Percentiles rank a stretch among this genome's conserved stretches.
Conservation (phyloP, 1,140 invertebrate species). For the Ectropis grisescens region DNA sequence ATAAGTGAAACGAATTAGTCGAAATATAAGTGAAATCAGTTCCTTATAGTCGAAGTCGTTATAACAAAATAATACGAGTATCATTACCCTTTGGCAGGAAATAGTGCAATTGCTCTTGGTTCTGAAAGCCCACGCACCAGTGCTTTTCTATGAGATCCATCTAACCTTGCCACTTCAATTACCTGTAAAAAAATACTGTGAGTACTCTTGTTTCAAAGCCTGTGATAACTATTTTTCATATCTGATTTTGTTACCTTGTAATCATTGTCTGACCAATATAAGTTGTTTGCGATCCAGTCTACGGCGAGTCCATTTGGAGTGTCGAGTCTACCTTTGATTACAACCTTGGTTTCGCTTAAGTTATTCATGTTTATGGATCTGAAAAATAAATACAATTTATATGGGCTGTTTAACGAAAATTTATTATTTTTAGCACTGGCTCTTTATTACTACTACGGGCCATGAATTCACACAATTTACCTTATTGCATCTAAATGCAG, state of each 20-base stretch:
- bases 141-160: slow-evolving; percentile 84
- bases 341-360: slow-evolving; percentile 72
- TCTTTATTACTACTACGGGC: too few relatives aligned
- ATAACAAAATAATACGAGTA: too few relatives aligned
- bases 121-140: slow-evolving; percentile 79
- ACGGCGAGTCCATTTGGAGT: slow-evolving; percentile 86
- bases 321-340: slow-evolving; percentile 73
- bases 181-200: slow-evolving; percentile 25
- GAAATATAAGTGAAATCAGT: too few relatives aligned
- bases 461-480: slow-evolving; percentile 35
- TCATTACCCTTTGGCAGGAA: slow-evolving; percentile 83
- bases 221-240: too few relatives aligned
- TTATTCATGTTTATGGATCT: slow-evolving; percentile 78
- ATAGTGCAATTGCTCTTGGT: slow-evolving; percentile 82
- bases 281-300: slow-evolving; percentile 90
- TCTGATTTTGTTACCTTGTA: slow-evolving; percentile 71
- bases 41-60: too few relatives aligned
- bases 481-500: slow-evolving; percentile 77
- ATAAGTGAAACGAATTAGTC: neutral
- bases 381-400: slow-evolving; percentile 26
- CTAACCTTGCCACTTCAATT: slow-evolving; percentile 85
- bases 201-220: neutral
- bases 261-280: slow-evolving; percentile 92
- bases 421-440: too few relatives aligned
- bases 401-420: too few relatives aligned